Base-by-base conservation (phyloP, 2,113 vertebrate species). In the Myodes glareolus region DNA sequence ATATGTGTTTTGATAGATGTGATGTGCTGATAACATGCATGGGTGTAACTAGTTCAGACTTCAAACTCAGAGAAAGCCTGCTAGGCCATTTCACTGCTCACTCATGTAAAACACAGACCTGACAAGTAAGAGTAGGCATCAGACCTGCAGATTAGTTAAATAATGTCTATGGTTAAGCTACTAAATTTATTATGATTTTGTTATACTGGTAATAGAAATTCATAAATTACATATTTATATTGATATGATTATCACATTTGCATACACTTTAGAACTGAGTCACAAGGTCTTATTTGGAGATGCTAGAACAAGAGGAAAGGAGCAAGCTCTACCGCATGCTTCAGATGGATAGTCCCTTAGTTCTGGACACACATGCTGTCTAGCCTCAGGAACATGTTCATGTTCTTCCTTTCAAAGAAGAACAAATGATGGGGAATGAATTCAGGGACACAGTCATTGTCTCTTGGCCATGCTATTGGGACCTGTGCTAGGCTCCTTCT, bases 361-460 rank as follows among this genome's bases (percentile, higher is more conserved):
- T 95, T 92, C 42, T 73, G 14, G 67, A 5, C 2, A 81, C 27
- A 31, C 67, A 5, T 27, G 19, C 2, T 88, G 0, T 50, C 42
- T 84, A 7, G 9, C 13, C 8, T 19, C 55, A 58, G 17, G 17
- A 58, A 19, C 55, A 58, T 58, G 17, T 19, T 58, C 17, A 19
- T 1, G 5, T 16, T 16, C 55, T 58, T 58, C 17, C 19, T 58
- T 58, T 58, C 55, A 58, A 58, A 58, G 17, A 58, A 58, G 55
- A 58, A 58, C 17, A 0, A 58, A 58, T 19, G 55, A 58, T 0
- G 0, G 17, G 19, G 17, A 58, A 5, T 5, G 0, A 58, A 58
- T 58, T 58, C 55, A 19, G 55, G 16, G 17, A 17, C 1, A 58
- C 55, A 58, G 17, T 58, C 17, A 58, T 19, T 19, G 55, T 55